A percentile compares a stretch with the other conserved stretches of the same genome.
phyloP scores from a whole-genome alignment of 2,888 invertebrate genomes.

The Xestia ashworthii region DNA sequence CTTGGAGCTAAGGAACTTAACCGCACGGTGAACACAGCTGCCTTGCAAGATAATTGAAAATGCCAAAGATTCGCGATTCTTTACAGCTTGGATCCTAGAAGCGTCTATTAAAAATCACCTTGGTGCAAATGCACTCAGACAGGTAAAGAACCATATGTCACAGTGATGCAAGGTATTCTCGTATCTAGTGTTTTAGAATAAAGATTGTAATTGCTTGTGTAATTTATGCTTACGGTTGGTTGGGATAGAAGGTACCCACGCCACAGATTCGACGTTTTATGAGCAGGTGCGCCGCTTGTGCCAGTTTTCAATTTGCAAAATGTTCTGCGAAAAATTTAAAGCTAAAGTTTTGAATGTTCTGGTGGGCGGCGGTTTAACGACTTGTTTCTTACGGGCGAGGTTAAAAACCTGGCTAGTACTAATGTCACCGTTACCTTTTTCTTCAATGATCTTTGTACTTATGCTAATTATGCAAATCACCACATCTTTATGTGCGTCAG shows the following conservation, averaged over 20 bases:
- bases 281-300: slow-evolving; percentile 59
- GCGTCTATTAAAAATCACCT: slow-evolving; percentile 64
- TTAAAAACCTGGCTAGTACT: slow-evolving; percentile 21
- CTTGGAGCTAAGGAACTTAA: slow-evolving; percentile 21
- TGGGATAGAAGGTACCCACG: slow-evolving; percentile 54
- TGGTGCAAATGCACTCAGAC: slow-evolving; percentile 37
- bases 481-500: neutral
- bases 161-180: slow-evolving; percentile 31
- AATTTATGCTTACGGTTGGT: slow-evolving; percentile 29
- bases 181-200: slow-evolving; percentile 14
- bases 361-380: slow-evolving; percentile 26
- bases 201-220: slow-evolving; percentile 49
- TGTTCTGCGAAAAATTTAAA: slow-evolving; percentile 48
- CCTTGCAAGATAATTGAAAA: slow-evolving; percentile 48
- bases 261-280: slow-evolving; percentile 61
- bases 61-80: slow-evolving; percentile 46
- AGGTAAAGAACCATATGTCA: slow-evolving; percentile 44
- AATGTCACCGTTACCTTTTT: slow-evolving; percentile 3
- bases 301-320: slow-evolving; percentile 60
- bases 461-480: neutral
- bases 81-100: slow-evolving; percentile 45
- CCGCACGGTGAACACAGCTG: slow-evolving; percentile 8
- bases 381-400: slow-evolving; percentile 24
- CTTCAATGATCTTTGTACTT: neutral
- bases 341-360: slow-evolving; percentile 33